Conservation (phyloP, 2,888 invertebrate species). For the Oegoconia quadripuncta region DNA sequence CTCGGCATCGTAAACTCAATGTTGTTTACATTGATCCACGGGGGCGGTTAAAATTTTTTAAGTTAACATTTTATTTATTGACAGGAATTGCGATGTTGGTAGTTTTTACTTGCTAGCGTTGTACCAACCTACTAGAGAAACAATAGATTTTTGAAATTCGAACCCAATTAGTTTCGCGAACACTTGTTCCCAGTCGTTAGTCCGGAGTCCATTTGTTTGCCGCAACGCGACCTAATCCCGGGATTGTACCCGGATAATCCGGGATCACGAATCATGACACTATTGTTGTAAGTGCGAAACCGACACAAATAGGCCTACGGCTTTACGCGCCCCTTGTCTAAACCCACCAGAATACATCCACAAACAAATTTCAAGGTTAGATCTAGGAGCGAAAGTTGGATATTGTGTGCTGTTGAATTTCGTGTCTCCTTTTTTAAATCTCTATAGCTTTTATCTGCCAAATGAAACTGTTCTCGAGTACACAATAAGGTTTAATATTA, state of each 20-base stretch:
- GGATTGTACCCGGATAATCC: constrained; percentile 70
- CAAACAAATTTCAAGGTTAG: constrained; percentile 27
- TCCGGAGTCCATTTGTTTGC: constrained; percentile 69
- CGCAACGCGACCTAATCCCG: constrained; percentile 73
- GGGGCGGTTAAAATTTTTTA: too few species aligned
- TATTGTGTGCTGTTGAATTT: constrained; percentile 13
- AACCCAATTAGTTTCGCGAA: constrained; percentile 52
- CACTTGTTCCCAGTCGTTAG: constrained; percentile 65
- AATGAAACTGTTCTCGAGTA: not conserved
- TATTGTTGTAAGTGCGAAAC: constrained; percentile 80
- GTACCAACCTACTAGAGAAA: too few species aligned
- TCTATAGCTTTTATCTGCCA: too few species aligned
- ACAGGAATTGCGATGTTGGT: too few species aligned
- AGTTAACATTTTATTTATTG: too few species aligned
- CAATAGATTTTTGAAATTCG: constrained; percentile 52
- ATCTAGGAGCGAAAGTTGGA: accelerated
- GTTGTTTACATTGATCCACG: too few species aligned
- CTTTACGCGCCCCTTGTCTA: constrained; percentile 41
- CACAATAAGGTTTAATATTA: constrained; percentile 22
- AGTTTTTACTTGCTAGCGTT: not conserved
- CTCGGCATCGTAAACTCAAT: too few species aligned
- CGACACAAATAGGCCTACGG: constrained; percentile 76
- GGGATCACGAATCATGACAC: constrained; percentile 79
- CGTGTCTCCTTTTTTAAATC: too few species aligned
- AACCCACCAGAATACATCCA: not conserved